These are phyloP conservation scores for Pipa parva DNA, from an alignment of 2,113 vertebrate genomes.

Conservation along the genomic window DNA sequence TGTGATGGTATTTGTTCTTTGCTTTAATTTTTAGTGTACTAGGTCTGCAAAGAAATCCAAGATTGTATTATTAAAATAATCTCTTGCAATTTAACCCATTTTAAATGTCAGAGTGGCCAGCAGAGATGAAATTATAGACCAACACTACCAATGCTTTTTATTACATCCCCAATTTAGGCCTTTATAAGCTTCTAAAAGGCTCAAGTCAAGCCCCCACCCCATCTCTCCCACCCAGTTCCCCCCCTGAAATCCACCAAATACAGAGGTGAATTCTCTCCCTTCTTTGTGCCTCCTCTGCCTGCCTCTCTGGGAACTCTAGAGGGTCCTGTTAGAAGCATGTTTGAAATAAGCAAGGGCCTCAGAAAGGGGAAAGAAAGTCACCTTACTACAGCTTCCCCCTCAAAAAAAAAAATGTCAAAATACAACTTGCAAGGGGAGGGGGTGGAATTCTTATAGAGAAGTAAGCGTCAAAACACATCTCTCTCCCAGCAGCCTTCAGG, in stretches of 20 bases:
- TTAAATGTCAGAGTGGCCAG: too few species aligned
- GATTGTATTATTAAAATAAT: too few species aligned
- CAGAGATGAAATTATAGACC: too few species aligned
- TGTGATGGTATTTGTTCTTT: too few species aligned
- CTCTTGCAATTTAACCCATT: too few species aligned
- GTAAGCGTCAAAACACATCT: slow-evolving; percentile 12
- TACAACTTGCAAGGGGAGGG: background rate
- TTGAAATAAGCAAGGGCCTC: slow-evolving; percentile 15
- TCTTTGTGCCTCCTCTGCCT: slow-evolving; percentile 20
- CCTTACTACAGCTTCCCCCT: slow-evolving; percentile 13
- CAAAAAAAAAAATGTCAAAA: slow-evolving; percentile 22
- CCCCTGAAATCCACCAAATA: slow-evolving; percentile 24
- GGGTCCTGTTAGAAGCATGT: slow-evolving; percentile 36
- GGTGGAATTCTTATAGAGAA: background rate
- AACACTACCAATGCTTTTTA: background rate
- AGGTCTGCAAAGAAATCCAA: too few species aligned
- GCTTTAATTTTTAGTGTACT: too few species aligned
- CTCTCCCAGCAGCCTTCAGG: background rate
- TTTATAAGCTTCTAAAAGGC: background rate
- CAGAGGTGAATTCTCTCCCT: slow-evolving; percentile 29
- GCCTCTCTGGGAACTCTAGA: slow-evolving; percentile 32
- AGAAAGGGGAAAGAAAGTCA: slow-evolving; percentile 23
- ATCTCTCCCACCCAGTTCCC: background rate
- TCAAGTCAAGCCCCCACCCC: background rate
- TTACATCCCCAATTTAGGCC: background rate